Evolutionary conservation across 2,888 invertebrate species (phyloP).

Genomic region (Amphipoea lucens): DNA sequence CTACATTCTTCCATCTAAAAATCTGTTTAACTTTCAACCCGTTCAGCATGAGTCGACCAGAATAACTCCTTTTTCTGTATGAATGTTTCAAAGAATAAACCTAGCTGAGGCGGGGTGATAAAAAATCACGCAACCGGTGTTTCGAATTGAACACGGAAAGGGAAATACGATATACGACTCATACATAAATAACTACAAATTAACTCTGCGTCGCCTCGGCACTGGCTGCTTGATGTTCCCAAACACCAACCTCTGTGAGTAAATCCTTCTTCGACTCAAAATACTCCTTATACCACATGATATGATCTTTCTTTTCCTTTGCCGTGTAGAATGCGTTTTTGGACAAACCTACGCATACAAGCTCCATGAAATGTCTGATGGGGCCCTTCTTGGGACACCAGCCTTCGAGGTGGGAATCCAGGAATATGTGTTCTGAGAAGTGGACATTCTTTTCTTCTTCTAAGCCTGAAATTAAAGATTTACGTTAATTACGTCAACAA

Average conservation of each 20-base stretch:
- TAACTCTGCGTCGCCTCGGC: slow-evolving; percentile 69
- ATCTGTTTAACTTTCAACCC: neutral
- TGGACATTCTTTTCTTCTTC: slow-evolving; percentile 92
- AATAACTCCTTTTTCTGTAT: neutral
- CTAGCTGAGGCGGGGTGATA: neutral
- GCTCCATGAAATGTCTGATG: slow-evolving; percentile 98
- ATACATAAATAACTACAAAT: slow-evolving; percentile 57
- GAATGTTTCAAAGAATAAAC: neutral
- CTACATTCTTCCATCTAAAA: too few relatives aligned
- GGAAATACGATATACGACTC: neutral
- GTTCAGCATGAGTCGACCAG: neutral
- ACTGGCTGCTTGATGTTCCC: slow-evolving; percentile 77
- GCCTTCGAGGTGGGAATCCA: slow-evolving; percentile 95
- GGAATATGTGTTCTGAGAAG: slow-evolving; percentile 98
- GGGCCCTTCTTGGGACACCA: slow-evolving; percentile 98
- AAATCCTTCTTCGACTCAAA: slow-evolving; percentile 95
- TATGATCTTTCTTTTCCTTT: slow-evolving; percentile 96
- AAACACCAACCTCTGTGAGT: slow-evolving; percentile 92
- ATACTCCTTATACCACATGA: slow-evolving; percentile 97
- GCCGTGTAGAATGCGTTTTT: slow-evolving; percentile 98
- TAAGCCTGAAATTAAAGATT: slow-evolving; percentile 87
- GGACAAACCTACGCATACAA: slow-evolving; percentile 97
- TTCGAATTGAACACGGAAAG: neutral
- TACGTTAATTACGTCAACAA: neutral
- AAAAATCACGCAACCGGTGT: neutral